These are phyloP conservation scores for Heliconius sara DNA, from an alignment of 2,888 invertebrate species.

Conservation along the genomic window DNA sequence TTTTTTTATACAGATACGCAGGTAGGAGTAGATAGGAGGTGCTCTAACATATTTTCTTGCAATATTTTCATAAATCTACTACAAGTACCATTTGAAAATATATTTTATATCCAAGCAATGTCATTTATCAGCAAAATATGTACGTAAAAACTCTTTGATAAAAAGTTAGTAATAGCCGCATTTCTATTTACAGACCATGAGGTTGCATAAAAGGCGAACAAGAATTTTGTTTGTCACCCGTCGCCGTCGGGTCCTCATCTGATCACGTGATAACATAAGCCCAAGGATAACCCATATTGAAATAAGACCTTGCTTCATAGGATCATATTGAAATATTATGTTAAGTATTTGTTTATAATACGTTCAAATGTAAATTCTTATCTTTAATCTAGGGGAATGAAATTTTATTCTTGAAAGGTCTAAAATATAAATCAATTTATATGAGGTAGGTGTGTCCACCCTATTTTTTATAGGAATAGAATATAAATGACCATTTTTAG, in stretches of 20 bases:
- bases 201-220: conserved; percentile 76
- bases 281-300: conserved; percentile 65
- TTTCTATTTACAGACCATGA: conserved; percentile 80
- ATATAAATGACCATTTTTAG: background rate
- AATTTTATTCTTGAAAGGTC: background rate
- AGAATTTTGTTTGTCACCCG: conserved; percentile 81
- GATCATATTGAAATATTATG: conserved; percentile 66
- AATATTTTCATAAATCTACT: background rate
- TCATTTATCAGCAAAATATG: conserved; percentile 21
- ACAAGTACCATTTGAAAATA: background rate
- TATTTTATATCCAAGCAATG: background rate
- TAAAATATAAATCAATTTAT: background rate
- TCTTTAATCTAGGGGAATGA: conserved; percentile 15
- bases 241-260: conserved; percentile 51
- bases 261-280: conserved; percentile 69
- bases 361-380: conserved; percentile 35
- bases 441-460: background rate
- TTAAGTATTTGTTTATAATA: conserved; percentile 46
- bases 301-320: conserved; percentile 50
- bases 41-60: background rate
- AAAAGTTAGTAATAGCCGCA: conserved; percentile 63
- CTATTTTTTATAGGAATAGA: too few relatives aligned
- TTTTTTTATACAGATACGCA: background rate
- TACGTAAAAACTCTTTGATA: conserved; percentile 31
- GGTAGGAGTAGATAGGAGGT: too few relatives aligned